Base-by-base conservation (phyloP, 2,113 vertebrate species). In the Prunella fulvescens region DNA sequence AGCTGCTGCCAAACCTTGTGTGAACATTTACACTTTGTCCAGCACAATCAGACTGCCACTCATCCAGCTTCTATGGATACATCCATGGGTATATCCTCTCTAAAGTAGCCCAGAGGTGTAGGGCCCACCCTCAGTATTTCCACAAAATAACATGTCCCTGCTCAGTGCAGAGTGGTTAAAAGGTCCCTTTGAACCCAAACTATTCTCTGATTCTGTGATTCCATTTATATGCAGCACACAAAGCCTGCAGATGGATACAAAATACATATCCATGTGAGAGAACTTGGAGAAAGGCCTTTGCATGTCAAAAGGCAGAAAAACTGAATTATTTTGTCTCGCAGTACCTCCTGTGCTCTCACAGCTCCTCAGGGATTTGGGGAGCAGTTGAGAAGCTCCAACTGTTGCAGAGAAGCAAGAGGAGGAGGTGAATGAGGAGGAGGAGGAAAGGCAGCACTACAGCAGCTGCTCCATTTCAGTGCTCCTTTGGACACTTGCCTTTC, bases 391-490 rank as follows among this genome's bases (percentile, higher is more conserved):
- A 67, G 28, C 40, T 65, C 58, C 42, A 79, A 47, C 57, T 73
- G 67, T 48, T 92, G 51, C 3, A 2, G 71, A 47, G 69, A 28
- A 88, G 51, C 39, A 86, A 17, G 24, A 73, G 19, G 56, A 54
- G 28, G 60, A 33, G 29, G 51, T 3, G 12, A 33, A 77, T 23
- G 29, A 81, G 33, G 50, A 51, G 50, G 17, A 79, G 64, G 35
- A 88, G 23, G 20, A 80, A 81, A 48, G n/a, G 60, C 31, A 4
- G 56, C 51, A 60, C 33, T 24, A 54, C 76, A 87, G 77, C 92
- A 96, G 83, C 88, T 94, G 88, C 47, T 85, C 47, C 81, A 22
- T 77, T 82, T 95, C 90, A 88, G 26, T 35, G 53, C 35, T 91
- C 23, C 76, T 81, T 86, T 9, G 64, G 86, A 76, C 72, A 39